Evolutionary conservation across 2,113 vertebrate species (phyloP).

Genomic region (Tiliqua scincoides): DNA sequence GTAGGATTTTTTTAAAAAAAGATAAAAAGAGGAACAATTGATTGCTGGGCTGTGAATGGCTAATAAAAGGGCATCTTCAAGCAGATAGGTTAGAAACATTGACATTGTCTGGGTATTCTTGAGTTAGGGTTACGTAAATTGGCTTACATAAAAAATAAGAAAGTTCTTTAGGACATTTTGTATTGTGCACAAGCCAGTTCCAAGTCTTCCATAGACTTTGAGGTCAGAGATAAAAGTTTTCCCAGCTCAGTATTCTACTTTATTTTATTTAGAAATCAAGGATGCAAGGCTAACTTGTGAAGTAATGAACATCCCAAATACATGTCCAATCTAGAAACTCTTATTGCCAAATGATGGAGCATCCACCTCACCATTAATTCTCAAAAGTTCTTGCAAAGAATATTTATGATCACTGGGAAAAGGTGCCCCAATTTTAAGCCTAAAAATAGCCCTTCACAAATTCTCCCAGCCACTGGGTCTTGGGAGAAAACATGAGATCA

Average conservation of each 20-base stretch:
- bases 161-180: not conserved
- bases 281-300: not conserved
- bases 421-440: not conserved
- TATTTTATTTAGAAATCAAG: not conserved
- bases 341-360: not conserved
- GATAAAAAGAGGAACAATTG: not conserved
- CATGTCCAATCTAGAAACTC: not conserved
- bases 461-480: not conserved
- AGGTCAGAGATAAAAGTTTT: not conserved
- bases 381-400: not conserved
- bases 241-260: too few species aligned
- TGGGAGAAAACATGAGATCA: not conserved
- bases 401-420: not conserved
- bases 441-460: not conserved
- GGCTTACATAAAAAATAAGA: not conserved
- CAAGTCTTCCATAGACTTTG: not conserved
- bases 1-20: not conserved
- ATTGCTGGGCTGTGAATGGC: not conserved
- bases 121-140: not conserved
- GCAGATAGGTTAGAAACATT: not conserved
- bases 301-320: not conserved
- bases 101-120: not conserved
- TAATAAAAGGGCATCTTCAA: conserved; percentile 8
- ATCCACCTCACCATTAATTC: not conserved
- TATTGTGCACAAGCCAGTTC: not conserved